Evolutionary conservation across 2,113 vertebrate species (phyloP).

Genomic region (Periophthalmus modestus): DNA sequence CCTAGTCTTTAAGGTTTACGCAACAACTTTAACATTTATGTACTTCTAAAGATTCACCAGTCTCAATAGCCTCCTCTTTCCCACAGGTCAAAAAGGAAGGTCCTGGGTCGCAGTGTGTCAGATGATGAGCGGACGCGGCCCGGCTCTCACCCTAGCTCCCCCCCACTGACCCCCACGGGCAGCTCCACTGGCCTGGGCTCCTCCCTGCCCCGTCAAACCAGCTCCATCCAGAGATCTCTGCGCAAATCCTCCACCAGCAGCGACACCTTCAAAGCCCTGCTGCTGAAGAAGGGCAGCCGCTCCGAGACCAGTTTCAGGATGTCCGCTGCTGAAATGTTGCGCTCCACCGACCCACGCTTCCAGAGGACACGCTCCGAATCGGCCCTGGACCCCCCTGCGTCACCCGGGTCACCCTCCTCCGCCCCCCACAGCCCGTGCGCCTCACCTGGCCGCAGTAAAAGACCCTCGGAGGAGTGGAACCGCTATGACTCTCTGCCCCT

Average conservation of each 20-base stretch:
- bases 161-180: conserved; percentile 87
- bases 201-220: conserved; percentile 77
- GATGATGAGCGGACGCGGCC: conserved; percentile 85
- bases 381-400: conserved; percentile 37
- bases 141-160: conserved; percentile 80
- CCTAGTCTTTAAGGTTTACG: too few relatives aligned
- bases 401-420: conserved; percentile 46
- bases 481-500: conserved; percentile 84
- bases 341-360: conserved; percentile 88
- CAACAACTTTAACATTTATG: too few relatives aligned
- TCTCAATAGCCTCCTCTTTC: neutral
- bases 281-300: conserved; percentile 94
- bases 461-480: conserved; percentile 87
- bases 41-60: neutral
- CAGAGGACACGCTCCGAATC: conserved; percentile 81
- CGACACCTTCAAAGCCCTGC: conserved; percentile 97
- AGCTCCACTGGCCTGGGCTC: conserved; percentile 70
- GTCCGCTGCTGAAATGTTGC: conserved; percentile 95
- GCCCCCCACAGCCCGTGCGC: conserved; percentile 74
- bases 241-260: conserved; percentile 95
- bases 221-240: conserved; percentile 90
- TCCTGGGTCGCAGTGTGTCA: conserved; percentile 93
- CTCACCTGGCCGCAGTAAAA: conserved; percentile 76
- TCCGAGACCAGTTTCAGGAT: conserved; percentile 90
- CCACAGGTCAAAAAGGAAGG: conserved; percentile 92